Evolutionary conservation across 2,113 vertebrate species (phyloP).

Genomic region (Plecotus auritus): DNA sequence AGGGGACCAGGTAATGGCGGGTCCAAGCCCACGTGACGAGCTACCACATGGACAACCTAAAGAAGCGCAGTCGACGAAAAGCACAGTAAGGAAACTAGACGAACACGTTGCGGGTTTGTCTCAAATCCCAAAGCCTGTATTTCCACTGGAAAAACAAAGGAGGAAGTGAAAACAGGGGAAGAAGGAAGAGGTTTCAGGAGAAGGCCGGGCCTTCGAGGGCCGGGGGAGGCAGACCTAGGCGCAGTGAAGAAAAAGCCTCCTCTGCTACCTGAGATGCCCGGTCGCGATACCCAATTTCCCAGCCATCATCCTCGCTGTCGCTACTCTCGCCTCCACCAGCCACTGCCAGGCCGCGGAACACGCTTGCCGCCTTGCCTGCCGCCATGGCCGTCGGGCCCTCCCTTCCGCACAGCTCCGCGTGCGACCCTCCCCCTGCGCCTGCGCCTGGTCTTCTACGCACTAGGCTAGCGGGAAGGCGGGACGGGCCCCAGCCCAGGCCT

Average conservation of each 20-base stretch:
- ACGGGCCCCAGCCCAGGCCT: accelerated
- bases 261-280: constrained; percentile 58
- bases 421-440: accelerated
- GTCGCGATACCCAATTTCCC: constrained; percentile 75
- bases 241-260: neutral
- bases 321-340: constrained; percentile 76
- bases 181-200: neutral
- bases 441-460: neutral
- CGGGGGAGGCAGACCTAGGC: neutral
- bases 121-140: neutral
- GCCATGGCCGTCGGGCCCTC: neutral
- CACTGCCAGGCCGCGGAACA: accelerated
- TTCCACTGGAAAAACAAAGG: neutral
- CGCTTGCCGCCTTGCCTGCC: accelerated
- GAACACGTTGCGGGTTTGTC: neutral
- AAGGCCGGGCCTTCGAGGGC: neutral
- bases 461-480: neutral
- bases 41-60: neutral
- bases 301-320: constrained; percentile 78
- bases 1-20: neutral
- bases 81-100: neutral
- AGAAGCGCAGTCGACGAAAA: neutral
- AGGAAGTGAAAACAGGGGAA: neutral
- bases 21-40: neutral
- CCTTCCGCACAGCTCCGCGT: accelerated